A percentile compares a stretch with the other conserved stretches of the same genome.
phyloP scores from a whole-genome alignment of 2,113 vertebrate species.

The Larimichthys crocea region DNA sequence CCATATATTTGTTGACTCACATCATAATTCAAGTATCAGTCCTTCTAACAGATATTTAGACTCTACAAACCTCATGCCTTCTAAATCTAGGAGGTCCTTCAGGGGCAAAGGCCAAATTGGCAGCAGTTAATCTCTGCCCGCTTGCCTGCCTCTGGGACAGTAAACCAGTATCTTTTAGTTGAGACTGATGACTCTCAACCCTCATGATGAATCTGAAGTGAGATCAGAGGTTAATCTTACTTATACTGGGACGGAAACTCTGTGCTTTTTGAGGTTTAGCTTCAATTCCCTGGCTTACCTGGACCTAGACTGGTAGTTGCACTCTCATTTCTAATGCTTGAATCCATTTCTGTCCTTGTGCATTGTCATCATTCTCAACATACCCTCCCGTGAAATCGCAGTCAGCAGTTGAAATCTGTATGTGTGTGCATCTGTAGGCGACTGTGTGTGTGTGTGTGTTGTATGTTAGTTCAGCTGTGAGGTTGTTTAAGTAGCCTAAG shows the following conservation, averaged over 20 bases:
- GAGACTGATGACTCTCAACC: slow-evolving; percentile 14
- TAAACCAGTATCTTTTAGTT: slow-evolving; percentile 22
- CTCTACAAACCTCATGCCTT: slow-evolving; percentile 12
- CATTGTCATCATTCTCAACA: background rate
- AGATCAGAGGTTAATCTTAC: slow-evolving; percentile 50
- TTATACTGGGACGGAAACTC: slow-evolving; percentile 16
- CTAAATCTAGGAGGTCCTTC: slow-evolving; percentile 21
- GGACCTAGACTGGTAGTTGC: background rate
- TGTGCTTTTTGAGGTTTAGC: background rate
- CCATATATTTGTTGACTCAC: too few species aligned
- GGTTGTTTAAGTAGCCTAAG: slow-evolving; percentile 69
- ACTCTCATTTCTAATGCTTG: background rate
- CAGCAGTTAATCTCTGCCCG: slow-evolving; percentile 51
- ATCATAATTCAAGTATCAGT: background rate
- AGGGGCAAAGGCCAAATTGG: slow-evolving; percentile 43
- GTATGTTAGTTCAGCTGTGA: slow-evolving; percentile 73
- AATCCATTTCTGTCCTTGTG: background rate
- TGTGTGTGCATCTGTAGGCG: background rate
- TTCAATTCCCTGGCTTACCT: background rate
- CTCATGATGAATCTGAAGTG: slow-evolving; percentile 28
- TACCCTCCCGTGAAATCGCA: background rate
- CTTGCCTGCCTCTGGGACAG: slow-evolving; percentile 26
- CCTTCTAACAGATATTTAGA: slow-evolving; percentile 7
- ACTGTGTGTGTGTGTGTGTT: slow-evolving; percentile 25
- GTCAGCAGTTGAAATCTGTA: background rate